These are phyloP conservation scores for Hymenopus coronatus DNA, from an alignment of 2,888 invertebrate species.

Conservation along the genomic window DNA sequence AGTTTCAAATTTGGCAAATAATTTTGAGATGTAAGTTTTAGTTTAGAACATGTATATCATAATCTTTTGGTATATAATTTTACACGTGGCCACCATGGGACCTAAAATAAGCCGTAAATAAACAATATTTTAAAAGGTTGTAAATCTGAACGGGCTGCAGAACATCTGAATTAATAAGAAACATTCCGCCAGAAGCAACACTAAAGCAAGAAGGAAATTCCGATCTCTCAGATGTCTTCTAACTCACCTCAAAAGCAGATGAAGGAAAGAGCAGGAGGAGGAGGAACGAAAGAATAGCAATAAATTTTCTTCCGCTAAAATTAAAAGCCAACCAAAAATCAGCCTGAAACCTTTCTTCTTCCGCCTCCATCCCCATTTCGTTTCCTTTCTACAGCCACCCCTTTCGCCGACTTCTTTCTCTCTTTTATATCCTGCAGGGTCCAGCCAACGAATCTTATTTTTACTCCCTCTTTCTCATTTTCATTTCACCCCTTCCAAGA, in stretches of 20 bases:
- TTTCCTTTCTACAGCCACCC: not conserved
- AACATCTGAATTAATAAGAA: too few relatives aligned
- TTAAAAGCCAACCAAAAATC: constrained; percentile 26
- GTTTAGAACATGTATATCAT: too few relatives aligned
- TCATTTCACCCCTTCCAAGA: constrained; percentile 4
- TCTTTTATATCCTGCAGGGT: constrained; percentile 30
- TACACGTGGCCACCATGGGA: too few relatives aligned
- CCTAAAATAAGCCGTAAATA: too few relatives aligned
- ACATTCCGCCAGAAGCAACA: too few relatives aligned
- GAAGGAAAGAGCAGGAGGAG: not conserved
- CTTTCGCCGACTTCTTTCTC: constrained; percentile 24
- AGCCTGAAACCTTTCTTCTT: not conserved
- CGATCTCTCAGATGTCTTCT: not conserved
- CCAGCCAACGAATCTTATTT: constrained; percentile 32
- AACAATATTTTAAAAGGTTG: too few relatives aligned
- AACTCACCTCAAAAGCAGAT: not conserved
- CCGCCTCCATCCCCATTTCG: not conserved
- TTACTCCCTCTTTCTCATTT: constrained; percentile 22
- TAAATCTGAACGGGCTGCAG: too few relatives aligned
- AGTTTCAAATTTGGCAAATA: too few relatives aligned
- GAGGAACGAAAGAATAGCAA: not conserved
- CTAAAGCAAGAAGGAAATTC: not conserved
- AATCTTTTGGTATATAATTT: too few relatives aligned
- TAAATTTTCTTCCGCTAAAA: constrained; percentile 19
- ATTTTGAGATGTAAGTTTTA: too few relatives aligned